Evolutionary conservation across 2,888 invertebrate genomes (phyloP).

Genomic region (Papilio protenor): DNA sequence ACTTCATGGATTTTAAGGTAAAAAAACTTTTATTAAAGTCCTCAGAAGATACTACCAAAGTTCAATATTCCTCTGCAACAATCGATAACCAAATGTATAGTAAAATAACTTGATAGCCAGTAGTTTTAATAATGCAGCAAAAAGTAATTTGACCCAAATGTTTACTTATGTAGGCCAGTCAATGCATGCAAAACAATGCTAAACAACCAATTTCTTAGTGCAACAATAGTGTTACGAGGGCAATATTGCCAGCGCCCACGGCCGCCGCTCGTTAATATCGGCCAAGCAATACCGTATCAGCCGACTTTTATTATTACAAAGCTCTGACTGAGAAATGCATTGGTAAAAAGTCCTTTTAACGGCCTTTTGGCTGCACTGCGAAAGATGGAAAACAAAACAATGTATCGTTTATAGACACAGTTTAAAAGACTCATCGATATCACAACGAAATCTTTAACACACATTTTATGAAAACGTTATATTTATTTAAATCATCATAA

Average conservation of each 20-base stretch:
- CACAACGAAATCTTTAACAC: not conserved
- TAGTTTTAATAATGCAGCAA: constrained; percentile 19
- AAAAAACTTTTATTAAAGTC: too few species aligned
- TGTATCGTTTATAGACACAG: not conserved
- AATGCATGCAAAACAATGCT: constrained; percentile 34
- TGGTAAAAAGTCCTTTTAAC: constrained; percentile 23
- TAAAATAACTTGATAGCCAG: not conserved
- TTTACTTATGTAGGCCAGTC: constrained; percentile 36
- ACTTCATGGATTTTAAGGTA: too few species aligned
- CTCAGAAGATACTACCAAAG: not conserved
- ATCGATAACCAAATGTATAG: not conserved
- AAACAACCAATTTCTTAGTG: constrained; percentile 29
- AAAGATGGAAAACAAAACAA: constrained; percentile 10
- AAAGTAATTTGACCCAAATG: constrained; percentile 18
- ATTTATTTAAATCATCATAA: too few species aligned
- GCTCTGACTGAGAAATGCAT: constrained; percentile 12
- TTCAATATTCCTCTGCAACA: not conserved
- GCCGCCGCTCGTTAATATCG: constrained; percentile 20
- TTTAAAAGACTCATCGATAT: not conserved
- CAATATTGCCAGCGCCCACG: constrained; percentile 19
- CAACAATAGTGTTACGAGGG: constrained; percentile 22
- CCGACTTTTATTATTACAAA: constrained; percentile 1
- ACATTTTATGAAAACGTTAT: too few species aligned
- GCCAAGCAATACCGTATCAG: constrained; percentile 5
- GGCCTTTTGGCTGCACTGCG: constrained; percentile 1